Conservation (phyloP, 1,140 invertebrate species). For the Diachasmimorpha longicaudata region DNA sequence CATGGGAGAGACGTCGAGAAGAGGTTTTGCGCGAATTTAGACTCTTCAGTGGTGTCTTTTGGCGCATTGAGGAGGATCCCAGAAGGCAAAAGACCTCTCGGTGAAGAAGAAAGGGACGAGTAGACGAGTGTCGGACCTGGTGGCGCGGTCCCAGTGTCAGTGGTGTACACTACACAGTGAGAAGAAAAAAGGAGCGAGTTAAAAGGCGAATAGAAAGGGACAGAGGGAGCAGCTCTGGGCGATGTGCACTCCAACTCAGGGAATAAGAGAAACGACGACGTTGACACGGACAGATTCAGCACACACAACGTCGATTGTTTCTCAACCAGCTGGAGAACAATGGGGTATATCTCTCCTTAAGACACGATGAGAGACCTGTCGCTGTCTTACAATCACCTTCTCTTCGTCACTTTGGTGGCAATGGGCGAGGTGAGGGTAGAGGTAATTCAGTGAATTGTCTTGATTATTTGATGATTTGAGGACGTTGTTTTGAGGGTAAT, state of each 20-base stretch:
- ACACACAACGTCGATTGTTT: conserved; percentile 33
- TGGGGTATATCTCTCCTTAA: conserved; percentile 14
- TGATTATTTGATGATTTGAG: background rate
- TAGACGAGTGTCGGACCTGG: conserved; percentile 1
- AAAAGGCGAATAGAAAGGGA: background rate
- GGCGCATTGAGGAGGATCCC: background rate
- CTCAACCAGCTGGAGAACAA: conserved; percentile 25
- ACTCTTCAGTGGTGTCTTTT: conserved; percentile 2
- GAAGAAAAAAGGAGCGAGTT: background rate
- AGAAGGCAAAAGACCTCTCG: conserved; percentile 10
- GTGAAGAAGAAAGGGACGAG: background rate
- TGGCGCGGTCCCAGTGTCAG: background rate
- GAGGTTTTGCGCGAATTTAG: conserved; percentile 20
- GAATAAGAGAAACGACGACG: conserved; percentile 20
- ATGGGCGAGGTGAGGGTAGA: background rate
- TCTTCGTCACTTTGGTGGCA: background rate
- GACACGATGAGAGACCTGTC: background rate
- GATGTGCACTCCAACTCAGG: background rate
- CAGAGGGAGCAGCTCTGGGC: background rate
- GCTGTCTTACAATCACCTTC: background rate
- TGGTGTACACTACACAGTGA: background rate
- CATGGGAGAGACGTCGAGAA: background rate
- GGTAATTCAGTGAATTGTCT: background rate
- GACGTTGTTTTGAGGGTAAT: background rate
- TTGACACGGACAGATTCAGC: conserved; percentile 33